Base-by-base conservation (phyloP, 2,113 vertebrate species). In the Halichoerus grypus region DNA sequence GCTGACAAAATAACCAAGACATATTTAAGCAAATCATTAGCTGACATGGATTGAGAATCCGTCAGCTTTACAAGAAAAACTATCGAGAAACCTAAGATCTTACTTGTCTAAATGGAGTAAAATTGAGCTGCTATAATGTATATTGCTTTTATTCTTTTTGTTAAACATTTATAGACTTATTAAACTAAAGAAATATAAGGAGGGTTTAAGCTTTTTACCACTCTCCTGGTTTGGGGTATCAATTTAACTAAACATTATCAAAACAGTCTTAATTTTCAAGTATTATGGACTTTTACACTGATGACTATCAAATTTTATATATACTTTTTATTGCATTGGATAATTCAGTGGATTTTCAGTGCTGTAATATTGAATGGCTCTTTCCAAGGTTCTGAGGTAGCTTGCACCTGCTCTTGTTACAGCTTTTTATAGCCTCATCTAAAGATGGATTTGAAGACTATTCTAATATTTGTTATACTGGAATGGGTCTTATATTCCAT, bases 191-290 rank as follows among this genome's bases (percentile, higher is more conserved):
- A 97, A 87, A 92, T 51, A 2, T 33, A 95, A 96, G 26, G 28
- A 59, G 24, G 95, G 21, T 90, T 91, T 92, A 90, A 46, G 61
- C 21, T 88, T 96, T 88, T 51, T 71, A 93, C 16, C 72, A 94
- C 36, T 96, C 90, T 86, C 42, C 61, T 92, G 84, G 42, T 82
- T 96, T 90, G 79, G 33, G 72, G 4, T 91, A 96, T 82, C 83
- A 61, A 28, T 96, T 98, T 89, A 88, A 92, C n/a, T 94, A 84
- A 96, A 96, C 80, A 93, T 74, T 74, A 95, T 87, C 67, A 90
- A 96, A 96, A 95, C 42, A 89, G 36, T 88, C 59, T 96, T 95
- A 95, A 95, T 92, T 94, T 97, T 89, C 61, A 97, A 96, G 86
- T 86, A 83, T 91, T 98, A 89, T 39, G 36, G 79, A 22, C 61